Conservation (phyloP, 2,797 vertebrate genomes). For the Xenopus petersii region DNA sequence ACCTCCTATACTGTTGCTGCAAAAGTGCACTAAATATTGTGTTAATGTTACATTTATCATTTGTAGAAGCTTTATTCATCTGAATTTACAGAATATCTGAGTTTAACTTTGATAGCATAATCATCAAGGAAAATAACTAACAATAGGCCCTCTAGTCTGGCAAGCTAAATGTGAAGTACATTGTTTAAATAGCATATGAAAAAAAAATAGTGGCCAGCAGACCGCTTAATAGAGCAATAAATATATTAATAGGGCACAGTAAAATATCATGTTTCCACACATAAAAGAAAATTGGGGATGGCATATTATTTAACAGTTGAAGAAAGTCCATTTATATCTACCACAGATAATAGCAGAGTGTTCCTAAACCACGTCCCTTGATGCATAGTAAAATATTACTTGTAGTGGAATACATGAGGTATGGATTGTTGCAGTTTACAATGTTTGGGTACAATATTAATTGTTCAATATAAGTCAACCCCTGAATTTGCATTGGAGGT, state of each 20-base stretch:
- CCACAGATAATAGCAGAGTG: neutral
- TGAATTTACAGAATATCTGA: too few relatives aligned
- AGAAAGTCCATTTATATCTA: neutral
- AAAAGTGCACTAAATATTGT: too few relatives aligned
- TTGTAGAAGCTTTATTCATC: too few relatives aligned
- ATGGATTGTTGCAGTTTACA: too few relatives aligned
- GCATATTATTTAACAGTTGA: neutral
- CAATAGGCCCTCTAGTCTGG: neutral
- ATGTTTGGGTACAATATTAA: too few relatives aligned
- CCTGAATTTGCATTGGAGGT: too few relatives aligned
- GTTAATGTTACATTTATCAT: too few relatives aligned
- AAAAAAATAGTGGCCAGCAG: neutral
- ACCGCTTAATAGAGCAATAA: neutral
- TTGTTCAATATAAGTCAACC: too few relatives aligned
- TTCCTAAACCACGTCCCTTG: neutral
- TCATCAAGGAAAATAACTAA: neutral
- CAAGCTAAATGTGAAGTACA: neutral
- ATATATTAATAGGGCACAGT: neutral
- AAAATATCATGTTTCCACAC: neutral
- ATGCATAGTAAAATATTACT: too few relatives aligned
- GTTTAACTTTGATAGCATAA: neutral
- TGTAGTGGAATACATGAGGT: too few relatives aligned
- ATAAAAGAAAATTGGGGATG: neutral
- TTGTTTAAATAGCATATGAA: slow-evolving; percentile 1
- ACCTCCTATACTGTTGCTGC: too few relatives aligned